These are phyloP conservation scores for Dryobotodes eremita DNA, from an alignment of 2,888 invertebrate species.

Conservation along the genomic window DNA sequence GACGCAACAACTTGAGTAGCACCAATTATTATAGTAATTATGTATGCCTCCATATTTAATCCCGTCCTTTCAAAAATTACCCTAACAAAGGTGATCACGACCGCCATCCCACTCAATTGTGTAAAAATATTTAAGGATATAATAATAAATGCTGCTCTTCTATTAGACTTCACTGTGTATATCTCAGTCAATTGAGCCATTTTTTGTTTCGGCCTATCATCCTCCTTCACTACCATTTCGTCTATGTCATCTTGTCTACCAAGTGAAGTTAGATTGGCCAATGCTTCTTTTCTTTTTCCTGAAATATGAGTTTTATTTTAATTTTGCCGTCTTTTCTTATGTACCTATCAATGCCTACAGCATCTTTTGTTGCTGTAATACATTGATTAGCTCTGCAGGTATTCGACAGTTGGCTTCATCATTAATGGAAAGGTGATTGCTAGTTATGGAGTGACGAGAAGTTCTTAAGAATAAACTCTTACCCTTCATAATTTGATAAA, in stretches of 20 bases:
- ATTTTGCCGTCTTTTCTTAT: not conserved
- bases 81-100: slow-evolving; percentile 73
- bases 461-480: slow-evolving; percentile 1
- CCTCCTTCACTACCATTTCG: slow-evolving; percentile 62
- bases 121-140: slow-evolving; percentile 70
- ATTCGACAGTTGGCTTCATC: not conserved
- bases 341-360: not conserved
- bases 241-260: slow-evolving; percentile 74
- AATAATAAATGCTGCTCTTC: slow-evolving; percentile 74
- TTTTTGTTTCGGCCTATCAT: slow-evolving; percentile 49
- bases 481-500: slow-evolving; percentile 75
- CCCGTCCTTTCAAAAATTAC: slow-evolving; percentile 76
- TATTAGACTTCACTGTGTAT: slow-evolving; percentile 72
- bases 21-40: slow-evolving; percentile 78
- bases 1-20: slow-evolving; percentile 73
- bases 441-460: not conserved
- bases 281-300: slow-evolving; percentile 71
- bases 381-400: not conserved
- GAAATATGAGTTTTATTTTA: slow-evolving; percentile 31
- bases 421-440: not conserved
- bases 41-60: slow-evolving; percentile 71
- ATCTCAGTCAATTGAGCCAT: slow-evolving; percentile 71
- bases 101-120: slow-evolving; percentile 75
- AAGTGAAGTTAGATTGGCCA: slow-evolving; percentile 67
- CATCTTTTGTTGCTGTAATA: not conserved